Evolutionary conservation across 2,113 vertebrate species (phyloP).

Genomic region (Theristicus caerulescens): DNA sequence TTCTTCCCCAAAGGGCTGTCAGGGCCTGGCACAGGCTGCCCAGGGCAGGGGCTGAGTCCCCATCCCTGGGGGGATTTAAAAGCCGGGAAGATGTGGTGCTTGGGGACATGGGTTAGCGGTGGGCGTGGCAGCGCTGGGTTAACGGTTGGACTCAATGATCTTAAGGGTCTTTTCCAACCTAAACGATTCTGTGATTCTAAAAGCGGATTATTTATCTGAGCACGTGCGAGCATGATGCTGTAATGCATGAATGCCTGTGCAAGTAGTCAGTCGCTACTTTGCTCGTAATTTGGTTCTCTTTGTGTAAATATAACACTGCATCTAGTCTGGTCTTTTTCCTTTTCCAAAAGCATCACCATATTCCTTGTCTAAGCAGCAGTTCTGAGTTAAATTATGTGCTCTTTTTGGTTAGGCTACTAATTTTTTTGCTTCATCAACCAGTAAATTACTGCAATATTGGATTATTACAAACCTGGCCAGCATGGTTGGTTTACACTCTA

Average conservation of each 20-base stretch:
- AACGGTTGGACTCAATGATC: neutral
- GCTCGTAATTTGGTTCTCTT: neutral
- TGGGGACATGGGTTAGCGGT: neutral
- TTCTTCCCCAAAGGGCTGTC: neutral
- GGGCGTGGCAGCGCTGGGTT: neutral
- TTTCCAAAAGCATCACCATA: neutral
- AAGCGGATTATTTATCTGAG: neutral
- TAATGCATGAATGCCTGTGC: rapidly evolving
- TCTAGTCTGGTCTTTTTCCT: neutral
- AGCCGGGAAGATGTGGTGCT: rapidly evolving
- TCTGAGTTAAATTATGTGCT: neutral
- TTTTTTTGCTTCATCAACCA: neutral
- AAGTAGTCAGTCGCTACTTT: neutral
- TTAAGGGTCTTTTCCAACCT: neutral
- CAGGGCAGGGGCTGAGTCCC: neutral
- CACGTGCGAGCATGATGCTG: rapidly evolving
- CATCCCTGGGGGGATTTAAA: neutral
- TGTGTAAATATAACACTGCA: neutral
- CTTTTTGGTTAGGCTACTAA: neutral
- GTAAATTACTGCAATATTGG: neutral
- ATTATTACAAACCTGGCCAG: neutral
- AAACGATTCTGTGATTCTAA: neutral
- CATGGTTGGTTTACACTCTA: neutral
- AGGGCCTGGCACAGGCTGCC: neutral
- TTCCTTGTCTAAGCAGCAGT: neutral